Evolutionary conservation across 2,888 invertebrate genomes (phyloP), one percentile per base, ranked within the genome.

Genomic region (Keiferia lycopersicella): DNA sequence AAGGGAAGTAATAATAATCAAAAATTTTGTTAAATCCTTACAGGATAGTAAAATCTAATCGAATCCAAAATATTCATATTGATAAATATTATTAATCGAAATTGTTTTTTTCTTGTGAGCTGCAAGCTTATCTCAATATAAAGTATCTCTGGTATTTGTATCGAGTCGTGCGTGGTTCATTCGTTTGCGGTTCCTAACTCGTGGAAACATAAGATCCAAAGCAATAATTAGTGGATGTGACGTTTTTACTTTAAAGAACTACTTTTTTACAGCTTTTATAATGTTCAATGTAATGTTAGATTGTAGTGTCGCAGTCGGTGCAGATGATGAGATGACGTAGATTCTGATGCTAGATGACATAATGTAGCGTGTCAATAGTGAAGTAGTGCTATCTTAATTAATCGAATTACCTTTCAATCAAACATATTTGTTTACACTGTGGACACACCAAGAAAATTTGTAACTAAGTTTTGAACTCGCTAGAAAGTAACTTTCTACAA

Each of bases 141-240:
- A 22, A 51, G 12, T 22, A 20, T 12, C 1, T 6, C 22, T 22
- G 51, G 50, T 22, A 22, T 50, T 50, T 12, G 8, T 8, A 14
- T 3, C 14, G 14, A 11, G 22, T 2, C 30, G 56, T 34, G 2
- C 30, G 56, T 34, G 30, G 56, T 30, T 56, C 56, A 22, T 75
- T 76, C 68, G 65, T 78, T 77, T 80, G 83, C 81, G 75, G 80
- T 87, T 85, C 86, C 86, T 84, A 82, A 71, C 75, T 75, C 74
- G 76, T 80, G 73, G 77, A 72, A 76, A 72, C 72, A 68, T 45
- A 45, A 67, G 72, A 80, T 78, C 71, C 72, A 81, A 83, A 91
- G 91, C 90, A 91, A 91, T 91, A 91, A 90, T 80, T 73, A 70
- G 82, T 83, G 90, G 90, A 89, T 91, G 91, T 91, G 91, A 88